phyloP scores from a whole-genome alignment of 2,888 invertebrate species.

The Lapara coniferarum region DNA sequence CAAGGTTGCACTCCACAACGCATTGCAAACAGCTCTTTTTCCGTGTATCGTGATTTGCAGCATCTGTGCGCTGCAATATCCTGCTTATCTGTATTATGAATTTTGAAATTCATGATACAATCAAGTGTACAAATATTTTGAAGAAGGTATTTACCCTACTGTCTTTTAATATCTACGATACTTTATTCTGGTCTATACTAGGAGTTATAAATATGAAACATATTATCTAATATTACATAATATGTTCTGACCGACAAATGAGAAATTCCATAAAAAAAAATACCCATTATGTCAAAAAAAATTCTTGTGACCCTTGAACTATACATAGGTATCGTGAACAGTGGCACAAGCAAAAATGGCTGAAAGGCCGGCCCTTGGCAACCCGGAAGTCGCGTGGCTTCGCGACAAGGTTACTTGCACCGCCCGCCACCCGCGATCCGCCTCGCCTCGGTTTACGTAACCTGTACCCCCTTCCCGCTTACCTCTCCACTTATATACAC shows the following conservation, averaged over 20 bases:
- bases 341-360: constrained; percentile 37
- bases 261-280: background rate
- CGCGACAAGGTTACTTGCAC: constrained; percentile 70
- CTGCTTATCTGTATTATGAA: background rate
- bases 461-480: constrained; percentile 45
- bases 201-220: too few species aligned
- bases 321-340: constrained; percentile 27
- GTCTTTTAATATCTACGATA: background rate
- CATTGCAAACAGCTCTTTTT: constrained; percentile 43
- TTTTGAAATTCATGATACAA: background rate
- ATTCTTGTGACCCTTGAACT: constrained; percentile 26
- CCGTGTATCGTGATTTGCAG: constrained; percentile 43
- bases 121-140: background rate
- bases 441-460: constrained; percentile 67
- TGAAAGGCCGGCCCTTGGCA: constrained; percentile 70
- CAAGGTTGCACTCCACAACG: constrained; percentile 53
- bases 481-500: background rate
- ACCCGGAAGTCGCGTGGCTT: constrained; percentile 77
- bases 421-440: constrained; percentile 49
- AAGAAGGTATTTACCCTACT: background rate
- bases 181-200: too few species aligned
- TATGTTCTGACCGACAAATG: background rate
- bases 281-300: constrained; percentile 7
- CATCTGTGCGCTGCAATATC: constrained; percentile 2
- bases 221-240: too few species aligned